phyloP scores from a whole-genome alignment of 2,888 invertebrate genomes.

The Lydus trimaculatus region DNA sequence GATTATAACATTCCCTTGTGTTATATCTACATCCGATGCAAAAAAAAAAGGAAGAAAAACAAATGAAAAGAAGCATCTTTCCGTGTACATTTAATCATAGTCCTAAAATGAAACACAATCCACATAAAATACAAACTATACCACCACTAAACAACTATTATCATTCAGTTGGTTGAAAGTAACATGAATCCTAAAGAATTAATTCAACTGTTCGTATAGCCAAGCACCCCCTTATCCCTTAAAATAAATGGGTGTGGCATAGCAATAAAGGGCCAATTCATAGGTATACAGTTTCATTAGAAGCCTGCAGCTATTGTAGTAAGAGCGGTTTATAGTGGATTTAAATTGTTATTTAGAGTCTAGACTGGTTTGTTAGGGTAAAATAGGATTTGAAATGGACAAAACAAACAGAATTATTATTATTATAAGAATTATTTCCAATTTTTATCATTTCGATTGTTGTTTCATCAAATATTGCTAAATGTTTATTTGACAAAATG shows the following conservation, averaged over 20 bases:
- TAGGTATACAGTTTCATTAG: constrained; percentile 7
- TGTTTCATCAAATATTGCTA: background rate
- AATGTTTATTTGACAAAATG: background rate
- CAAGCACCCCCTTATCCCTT: background rate
- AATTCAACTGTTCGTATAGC: background rate
- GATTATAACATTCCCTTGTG: background rate
- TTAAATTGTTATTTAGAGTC: constrained; percentile 5
- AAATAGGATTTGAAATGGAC: background rate
- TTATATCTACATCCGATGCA: background rate
- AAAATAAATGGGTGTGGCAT: constrained; percentile 5
- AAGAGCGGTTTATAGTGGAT: constrained; percentile 1
- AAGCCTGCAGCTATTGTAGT: background rate
- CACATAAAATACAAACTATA: background rate
- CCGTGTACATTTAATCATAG: background rate
- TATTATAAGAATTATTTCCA: background rate
- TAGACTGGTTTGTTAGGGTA: background rate
- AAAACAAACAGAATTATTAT: background rate
- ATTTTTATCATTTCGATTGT: background rate
- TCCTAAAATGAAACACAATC: background rate
- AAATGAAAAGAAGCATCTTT: background rate
- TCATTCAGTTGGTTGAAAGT: background rate
- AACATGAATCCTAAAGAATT: constrained; percentile 1
- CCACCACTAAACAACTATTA: background rate
- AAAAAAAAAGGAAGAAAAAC: background rate
- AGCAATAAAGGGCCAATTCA: constrained; percentile 7